phyloP scores from a whole-genome alignment of 2,797 vertebrate genomes.

The Argentina silus region DNA sequence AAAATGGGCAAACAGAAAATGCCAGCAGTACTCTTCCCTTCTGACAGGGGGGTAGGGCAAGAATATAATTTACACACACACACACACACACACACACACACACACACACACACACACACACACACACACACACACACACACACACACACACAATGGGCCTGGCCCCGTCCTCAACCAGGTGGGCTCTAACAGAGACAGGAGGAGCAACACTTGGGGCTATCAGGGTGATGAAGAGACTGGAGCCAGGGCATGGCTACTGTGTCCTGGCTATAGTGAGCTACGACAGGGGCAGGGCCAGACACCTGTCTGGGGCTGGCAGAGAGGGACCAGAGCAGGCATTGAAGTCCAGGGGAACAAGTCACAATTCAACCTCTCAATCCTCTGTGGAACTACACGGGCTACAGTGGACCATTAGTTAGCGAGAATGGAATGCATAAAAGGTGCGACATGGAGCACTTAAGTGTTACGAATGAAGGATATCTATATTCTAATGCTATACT shows the following conservation, averaged over 20 bases:
- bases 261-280: slow-evolving; percentile 7
- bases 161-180: slow-evolving; percentile 40
- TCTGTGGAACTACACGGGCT: background rate
- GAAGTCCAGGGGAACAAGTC: background rate
- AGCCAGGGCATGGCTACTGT: slow-evolving; percentile 10
- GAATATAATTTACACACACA: slow-evolving; percentile 39
- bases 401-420: background rate
- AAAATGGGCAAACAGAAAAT: slow-evolving; percentile 60
- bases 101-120: slow-evolving; percentile 2
- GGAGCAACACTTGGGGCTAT: slow-evolving; percentile 51
- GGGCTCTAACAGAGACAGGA: slow-evolving; percentile 19
- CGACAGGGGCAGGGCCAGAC: slow-evolving; percentile 30
- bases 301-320: slow-evolving; percentile 33
- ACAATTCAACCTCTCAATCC: background rate
- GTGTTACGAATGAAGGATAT: no score
- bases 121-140: slow-evolving; percentile 8
- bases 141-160: background rate
- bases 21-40: slow-evolving; percentile 40
- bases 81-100: background rate
- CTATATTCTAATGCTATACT: no score
- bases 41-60: slow-evolving; percentile 47
- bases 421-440: background rate
- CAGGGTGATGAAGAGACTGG: slow-evolving; percentile 51
- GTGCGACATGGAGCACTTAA: no score
- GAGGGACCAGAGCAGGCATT: background rate